These are phyloP conservation scores for Pristionchus arcanus DNA, from an alignment of 2,888 invertebrate species.

Conservation along the genomic window DNA sequence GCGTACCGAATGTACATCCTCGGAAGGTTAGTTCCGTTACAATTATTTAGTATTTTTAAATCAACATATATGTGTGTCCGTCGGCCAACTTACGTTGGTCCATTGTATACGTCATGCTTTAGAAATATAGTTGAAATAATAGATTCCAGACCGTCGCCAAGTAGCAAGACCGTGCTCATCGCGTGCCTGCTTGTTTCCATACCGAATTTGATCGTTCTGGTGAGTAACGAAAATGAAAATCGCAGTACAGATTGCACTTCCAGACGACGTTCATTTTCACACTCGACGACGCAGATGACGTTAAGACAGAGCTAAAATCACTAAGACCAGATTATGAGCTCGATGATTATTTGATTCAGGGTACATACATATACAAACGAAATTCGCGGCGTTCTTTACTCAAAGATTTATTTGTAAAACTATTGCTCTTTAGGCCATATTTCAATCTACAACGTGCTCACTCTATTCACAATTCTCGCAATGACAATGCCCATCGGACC, in stretches of 20 bases:
- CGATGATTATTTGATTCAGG: background rate
- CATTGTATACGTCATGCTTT: background rate
- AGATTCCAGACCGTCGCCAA: background rate
- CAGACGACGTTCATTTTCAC: conserved; percentile 32
- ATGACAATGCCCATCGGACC: conserved; percentile 32
- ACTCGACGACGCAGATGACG: background rate
- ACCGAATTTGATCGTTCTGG: background rate
- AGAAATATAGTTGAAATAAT: background rate
- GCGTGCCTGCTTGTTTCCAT: background rate
- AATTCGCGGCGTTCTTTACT: background rate
- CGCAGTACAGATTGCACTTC: background rate
- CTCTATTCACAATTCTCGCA: conserved; percentile 25
- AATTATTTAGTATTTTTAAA: background rate
- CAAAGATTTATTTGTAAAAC: background rate
- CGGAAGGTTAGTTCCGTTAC: background rate
- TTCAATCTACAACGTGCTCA: background rate
- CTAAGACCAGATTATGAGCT: background rate
- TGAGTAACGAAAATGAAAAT: background rate
- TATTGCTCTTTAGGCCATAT: background rate
- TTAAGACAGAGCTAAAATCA: background rate
- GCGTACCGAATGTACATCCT: background rate
- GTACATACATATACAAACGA: background rate
- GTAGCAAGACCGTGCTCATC: background rate
- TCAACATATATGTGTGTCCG: background rate
- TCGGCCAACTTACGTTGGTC: background rate